A percentile compares a stretch with the other conserved stretches of the same genome.
phyloP scores from a whole-genome alignment of 2,888 invertebrate species.

The Ypsolopha sequella region DNA sequence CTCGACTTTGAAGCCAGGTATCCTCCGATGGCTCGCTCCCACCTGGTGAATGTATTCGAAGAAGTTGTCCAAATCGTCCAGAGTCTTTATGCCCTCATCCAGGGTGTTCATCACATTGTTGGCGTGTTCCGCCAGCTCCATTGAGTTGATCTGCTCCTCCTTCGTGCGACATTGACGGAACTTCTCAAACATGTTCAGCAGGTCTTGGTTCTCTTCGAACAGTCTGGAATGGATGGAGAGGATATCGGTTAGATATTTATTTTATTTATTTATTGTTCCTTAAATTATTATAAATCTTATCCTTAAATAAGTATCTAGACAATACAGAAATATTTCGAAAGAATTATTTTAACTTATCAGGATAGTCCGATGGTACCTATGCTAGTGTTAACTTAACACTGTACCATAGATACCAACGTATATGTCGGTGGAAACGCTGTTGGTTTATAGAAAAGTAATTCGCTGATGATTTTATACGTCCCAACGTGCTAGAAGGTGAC shows the following conservation, averaged over 20 bases:
- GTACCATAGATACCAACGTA: no score
- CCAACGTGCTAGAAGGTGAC: no score
- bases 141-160: constrained; percentile 84
- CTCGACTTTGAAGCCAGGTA: constrained; percentile 87
- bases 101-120: constrained; percentile 90
- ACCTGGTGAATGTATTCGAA: constrained; percentile 85
- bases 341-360: no score
- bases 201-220: constrained; percentile 87
- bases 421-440: no score
- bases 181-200: constrained; percentile 83
- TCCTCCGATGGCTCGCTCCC: constrained; percentile 85
- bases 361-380: no score
- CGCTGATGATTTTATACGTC: no score
- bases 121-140: constrained; percentile 89
- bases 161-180: constrained; percentile 83
- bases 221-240: constrained; percentile 69
- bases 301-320: no score
- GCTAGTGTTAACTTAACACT: no score
- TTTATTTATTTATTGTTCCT: no score
- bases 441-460: no score
- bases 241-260: neutral
- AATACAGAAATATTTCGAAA: no score
- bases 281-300: no score
- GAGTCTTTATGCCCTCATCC: constrained; percentile 88
- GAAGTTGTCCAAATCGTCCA: constrained; percentile 89